Conservation (phyloP, 2,888 invertebrate species). For the Toxonevra muliebris region DNA sequence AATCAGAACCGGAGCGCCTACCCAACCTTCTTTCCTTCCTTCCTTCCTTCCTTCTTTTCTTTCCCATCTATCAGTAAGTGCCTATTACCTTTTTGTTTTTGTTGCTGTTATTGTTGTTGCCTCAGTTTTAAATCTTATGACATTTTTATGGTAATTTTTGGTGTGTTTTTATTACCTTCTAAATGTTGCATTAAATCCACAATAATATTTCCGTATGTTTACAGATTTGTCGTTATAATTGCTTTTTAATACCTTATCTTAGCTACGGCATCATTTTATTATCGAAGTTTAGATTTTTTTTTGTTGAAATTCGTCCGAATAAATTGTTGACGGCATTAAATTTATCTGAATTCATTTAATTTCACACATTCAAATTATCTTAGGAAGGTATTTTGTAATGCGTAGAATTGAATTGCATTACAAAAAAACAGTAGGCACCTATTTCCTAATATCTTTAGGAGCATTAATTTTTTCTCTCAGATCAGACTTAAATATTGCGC, state of each 20-base stretch:
- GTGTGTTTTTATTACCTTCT: slow-evolving; percentile 39
- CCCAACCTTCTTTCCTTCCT: not conserved
- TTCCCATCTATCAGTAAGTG: not conserved
- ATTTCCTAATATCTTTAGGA: too few relatives aligned
- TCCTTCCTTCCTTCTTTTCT: not conserved
- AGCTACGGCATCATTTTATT: slow-evolving; percentile 35
- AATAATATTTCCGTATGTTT: slow-evolving; percentile 56
- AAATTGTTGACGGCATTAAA: slow-evolving; percentile 34
- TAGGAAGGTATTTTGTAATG: not conserved
- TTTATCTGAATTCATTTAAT: not conserved
- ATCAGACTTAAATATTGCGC: too few relatives aligned
- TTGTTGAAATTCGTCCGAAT: slow-evolving; percentile 33
- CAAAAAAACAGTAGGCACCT: too few relatives aligned
- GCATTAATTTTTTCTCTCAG: too few relatives aligned
- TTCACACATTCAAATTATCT: not conserved
- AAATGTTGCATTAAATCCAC: slow-evolving; percentile 57
- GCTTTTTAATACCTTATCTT: slow-evolving; percentile 60
- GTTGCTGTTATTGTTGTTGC: not conserved
- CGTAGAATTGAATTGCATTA: too few relatives aligned
- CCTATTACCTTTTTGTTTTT: slow-evolving; percentile 1
- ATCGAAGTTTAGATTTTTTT: not conserved
- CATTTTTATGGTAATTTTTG: slow-evolving; percentile 31
- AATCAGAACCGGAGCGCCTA: not conserved
- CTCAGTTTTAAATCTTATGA: slow-evolving; percentile 51
- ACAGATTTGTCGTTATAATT: slow-evolving; percentile 60